Base-by-base conservation (phyloP, 2,797 vertebrate genomes). In the Tenualosa ilisha region DNA sequence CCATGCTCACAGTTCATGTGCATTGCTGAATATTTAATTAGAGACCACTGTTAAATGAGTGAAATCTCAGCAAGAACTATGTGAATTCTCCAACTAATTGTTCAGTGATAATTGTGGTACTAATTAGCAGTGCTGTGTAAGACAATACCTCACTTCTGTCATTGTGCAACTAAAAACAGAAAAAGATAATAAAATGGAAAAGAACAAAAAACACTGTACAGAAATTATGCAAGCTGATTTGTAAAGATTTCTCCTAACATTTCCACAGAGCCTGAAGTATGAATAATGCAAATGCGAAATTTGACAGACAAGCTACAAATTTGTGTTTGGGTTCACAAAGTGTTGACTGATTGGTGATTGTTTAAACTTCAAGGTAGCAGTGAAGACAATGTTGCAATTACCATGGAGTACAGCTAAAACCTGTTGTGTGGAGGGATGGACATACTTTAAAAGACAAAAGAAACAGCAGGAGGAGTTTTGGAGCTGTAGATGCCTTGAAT, bases 11-110 rank as follows among this genome's bases (percentile, higher is more conserved):
- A 91, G 90, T 89, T 82, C 82, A 89, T 90, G 88, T 91, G 92
- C 81, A 50, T 81, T 68, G 40, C 82, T 93, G 91, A 91, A 92
- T 91, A 90, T 90, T 91, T 91, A 85, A 92, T 93, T 89, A 89
- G 86, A 82, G 89, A 86, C 86, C 89, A 88, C 85, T 90, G 86
- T 88, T 89, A 91, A 89, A 82, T 49, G 2, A 83, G 85, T 84
- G 85, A 84, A 90, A 89, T 92, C 85, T 91, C 89, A 91, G 90
- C 90, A 90, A 90, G 85, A 89, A 92, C 89, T 50, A 46, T 40
- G 17, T 20, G 24, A 49, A 86, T 85, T 85, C n/a, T 40, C 43
- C 85, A 7, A 51, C 86, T 75, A 11, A 37, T 89, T 91, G 90
- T 91, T 91, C 89, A 85, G 88, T 50, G 84, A 86, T 86, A 88